These are phyloP conservation scores for Gambusia yucatana DNA, from an alignment of 2,797 vertebrate genomes.

Conservation along the genomic window DNA sequence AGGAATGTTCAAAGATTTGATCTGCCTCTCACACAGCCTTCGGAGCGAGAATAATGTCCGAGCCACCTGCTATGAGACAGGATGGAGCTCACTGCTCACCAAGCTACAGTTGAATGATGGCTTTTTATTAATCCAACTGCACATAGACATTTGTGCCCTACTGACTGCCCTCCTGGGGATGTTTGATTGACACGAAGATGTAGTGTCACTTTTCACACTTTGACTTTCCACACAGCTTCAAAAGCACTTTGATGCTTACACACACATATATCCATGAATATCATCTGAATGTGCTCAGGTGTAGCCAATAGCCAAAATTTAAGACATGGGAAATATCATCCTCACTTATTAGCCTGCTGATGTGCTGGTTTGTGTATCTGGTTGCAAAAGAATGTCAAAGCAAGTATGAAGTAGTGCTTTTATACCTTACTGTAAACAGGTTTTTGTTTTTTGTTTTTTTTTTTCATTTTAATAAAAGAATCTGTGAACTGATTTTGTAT, in stretches of 20 bases:
- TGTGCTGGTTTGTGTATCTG: not conserved
- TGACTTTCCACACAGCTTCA: not conserved
- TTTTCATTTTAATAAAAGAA: not conserved
- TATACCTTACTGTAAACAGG: not conserved
- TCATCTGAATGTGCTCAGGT: not conserved
- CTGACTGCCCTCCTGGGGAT: not conserved
- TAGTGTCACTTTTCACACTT: conserved; percentile 6
- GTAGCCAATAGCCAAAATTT: not conserved
- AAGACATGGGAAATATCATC: not conserved
- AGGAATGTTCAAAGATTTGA: not conserved
- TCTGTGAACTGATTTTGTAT: not conserved
- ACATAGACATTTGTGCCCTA: not conserved
- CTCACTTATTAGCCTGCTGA: not conserved
- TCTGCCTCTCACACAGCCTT: not conserved
- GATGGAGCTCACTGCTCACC: not conserved
- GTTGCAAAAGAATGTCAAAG: not conserved
- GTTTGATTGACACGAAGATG: not conserved
- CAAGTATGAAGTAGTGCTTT: not conserved
- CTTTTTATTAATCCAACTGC: not conserved
- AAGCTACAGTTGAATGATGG: not conserved
- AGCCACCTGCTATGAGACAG: not conserved
- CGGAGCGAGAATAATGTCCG: not conserved
- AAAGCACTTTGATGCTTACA: not conserved
- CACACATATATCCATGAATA: not conserved
- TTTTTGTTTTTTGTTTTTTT: not conserved